These are phyloP conservation scores for Tretioscincus oriximinensis DNA, from an alignment of 2,113 vertebrate genomes.

Conservation along the genomic window DNA sequence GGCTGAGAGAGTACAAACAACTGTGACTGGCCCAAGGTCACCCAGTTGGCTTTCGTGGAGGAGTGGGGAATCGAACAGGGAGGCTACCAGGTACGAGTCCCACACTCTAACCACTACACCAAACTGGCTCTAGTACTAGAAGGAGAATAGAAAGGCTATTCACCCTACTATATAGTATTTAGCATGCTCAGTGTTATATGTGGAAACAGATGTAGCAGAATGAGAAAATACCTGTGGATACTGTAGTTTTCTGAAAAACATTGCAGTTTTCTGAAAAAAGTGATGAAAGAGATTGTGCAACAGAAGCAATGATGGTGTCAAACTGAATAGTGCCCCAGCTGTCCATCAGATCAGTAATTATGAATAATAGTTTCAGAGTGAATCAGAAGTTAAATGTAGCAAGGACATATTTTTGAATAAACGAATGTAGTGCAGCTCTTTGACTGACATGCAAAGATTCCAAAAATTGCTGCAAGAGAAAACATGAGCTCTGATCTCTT, in stretches of 20 bases:
- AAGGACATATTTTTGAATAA: conserved; percentile 48
- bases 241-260: neutral
- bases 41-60: no score
- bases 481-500: conserved; percentile 20
- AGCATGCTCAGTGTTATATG: neutral
- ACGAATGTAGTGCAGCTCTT: conserved; percentile 36
- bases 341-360: conserved; percentile 53
- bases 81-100: no score
- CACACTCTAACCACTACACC: no score
- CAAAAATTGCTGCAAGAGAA: conserved; percentile 45
- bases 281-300: neutral
- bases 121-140: no score
- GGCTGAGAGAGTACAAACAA: no score
- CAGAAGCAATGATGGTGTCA: conserved; percentile 3
- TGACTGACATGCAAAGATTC: conserved; percentile 42
- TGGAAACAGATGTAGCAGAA: neutral
- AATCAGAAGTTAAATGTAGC: conserved; percentile 36
- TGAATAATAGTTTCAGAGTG: conserved; percentile 23
- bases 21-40: no score
- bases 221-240: neutral
- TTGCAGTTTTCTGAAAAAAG: neutral
- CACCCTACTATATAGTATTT: no score
- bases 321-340: conserved; percentile 33
- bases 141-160: neutral
- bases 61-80: no score